A percentile compares a stretch with the other conserved stretches of the same genome.
Conservation (phyloP, 2,113 vertebrate species). For the Psettodes erumei region DNA sequence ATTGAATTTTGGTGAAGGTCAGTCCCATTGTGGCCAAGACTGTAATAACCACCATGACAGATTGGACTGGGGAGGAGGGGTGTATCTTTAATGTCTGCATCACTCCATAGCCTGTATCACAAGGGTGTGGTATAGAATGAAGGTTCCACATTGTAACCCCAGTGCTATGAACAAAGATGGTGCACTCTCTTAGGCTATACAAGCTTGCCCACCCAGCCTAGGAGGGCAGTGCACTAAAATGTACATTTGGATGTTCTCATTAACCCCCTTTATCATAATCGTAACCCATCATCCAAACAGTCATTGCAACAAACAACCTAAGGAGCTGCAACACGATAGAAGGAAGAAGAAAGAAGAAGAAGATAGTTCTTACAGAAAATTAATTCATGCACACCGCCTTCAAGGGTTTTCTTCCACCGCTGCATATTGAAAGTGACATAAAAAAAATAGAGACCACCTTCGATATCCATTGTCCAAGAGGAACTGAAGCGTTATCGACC, state of each 20-base stretch:
- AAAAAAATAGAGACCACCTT: neutral
- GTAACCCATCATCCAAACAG: neutral
- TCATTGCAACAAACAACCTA: neutral
- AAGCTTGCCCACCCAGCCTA: neutral
- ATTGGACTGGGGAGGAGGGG: constrained; percentile 52
- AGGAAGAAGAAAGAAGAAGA: neutral
- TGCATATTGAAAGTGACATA: neutral
- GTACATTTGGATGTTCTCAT: neutral
- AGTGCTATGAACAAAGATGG: neutral
- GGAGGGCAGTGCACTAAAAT: neutral
- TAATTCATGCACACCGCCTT: neutral
- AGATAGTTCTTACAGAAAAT: neutral
- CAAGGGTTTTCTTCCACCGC: neutral
- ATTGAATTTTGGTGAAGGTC: constrained; percentile 80
- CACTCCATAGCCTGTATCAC: constrained; percentile 46
- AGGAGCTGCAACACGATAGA: constrained; percentile 1
- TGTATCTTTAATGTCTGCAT: constrained; percentile 66
- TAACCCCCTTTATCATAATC: neutral
- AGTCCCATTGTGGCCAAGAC: constrained; percentile 69
- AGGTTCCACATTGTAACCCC: constrained; percentile 1
- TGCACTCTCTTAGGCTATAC: neutral
- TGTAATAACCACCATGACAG: constrained; percentile 71
- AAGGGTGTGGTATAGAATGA: constrained; percentile 32
- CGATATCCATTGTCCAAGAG: neutral
- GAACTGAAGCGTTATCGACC: neutral